A percentile compares a stretch with the other conserved stretches of the same genome.
These are phyloP conservation scores for Corbicula japonica DNA, from an alignment of 2,888 invertebrate species.

Conservation along the genomic window DNA sequence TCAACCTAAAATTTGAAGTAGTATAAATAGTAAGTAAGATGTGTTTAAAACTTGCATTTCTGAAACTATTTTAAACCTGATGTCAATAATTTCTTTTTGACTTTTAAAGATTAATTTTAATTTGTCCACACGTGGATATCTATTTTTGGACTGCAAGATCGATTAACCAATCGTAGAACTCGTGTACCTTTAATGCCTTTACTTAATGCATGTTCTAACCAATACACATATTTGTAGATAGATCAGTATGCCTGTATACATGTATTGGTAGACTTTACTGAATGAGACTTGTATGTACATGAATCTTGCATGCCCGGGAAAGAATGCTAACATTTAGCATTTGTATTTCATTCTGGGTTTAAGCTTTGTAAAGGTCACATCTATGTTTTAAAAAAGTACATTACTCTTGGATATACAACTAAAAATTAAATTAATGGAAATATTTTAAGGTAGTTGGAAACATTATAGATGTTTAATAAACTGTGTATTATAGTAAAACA, in stretches of 20 bases:
- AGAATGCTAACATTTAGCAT: slow-evolving; percentile 31
- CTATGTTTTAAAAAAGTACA: no score
- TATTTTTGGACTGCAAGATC: slow-evolving; percentile 57
- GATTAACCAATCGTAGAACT: slow-evolving; percentile 30
- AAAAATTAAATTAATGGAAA: no score
- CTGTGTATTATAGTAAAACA: no score
- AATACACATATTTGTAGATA: slow-evolving; percentile 38
- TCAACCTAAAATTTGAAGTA: no score
- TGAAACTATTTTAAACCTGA: no score
- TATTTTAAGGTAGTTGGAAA: no score
- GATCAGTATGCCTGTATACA: slow-evolving; percentile 6
- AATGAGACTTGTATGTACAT: slow-evolving; percentile 65
- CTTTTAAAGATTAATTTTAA: no score
- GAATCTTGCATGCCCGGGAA: slow-evolving; percentile 58
- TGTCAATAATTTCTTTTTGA: no score
- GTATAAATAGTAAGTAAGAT: no score
- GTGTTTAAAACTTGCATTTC: neutral
- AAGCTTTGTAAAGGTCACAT: slow-evolving; percentile 32
- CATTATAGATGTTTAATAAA: no score
- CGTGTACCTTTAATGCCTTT: slow-evolving; percentile 58
- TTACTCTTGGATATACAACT: no score
- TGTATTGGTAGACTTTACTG: slow-evolving; percentile 25
- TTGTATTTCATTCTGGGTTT: slow-evolving; percentile 54
- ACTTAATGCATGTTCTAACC: slow-evolving; percentile 63
- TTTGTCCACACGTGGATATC: slow-evolving; percentile 41